A percentile compares a stretch with the other conserved stretches of the same genome.
phyloP scores from a whole-genome alignment of 2,888 invertebrate species.

The Hesperia comma region DNA sequence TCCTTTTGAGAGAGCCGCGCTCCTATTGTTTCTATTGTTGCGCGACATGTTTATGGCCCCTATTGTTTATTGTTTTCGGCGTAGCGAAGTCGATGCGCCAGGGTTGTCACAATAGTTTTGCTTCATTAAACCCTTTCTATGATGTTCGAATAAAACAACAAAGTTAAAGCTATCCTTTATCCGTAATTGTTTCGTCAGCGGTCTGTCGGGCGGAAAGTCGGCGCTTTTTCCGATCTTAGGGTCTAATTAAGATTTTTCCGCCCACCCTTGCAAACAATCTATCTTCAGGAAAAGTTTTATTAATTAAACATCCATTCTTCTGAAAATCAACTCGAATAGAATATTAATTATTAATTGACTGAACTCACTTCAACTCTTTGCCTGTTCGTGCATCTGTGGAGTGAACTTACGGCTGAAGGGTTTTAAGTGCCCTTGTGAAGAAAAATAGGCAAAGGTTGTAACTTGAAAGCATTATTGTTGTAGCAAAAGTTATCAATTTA shows the following conservation, averaged over 20 bases:
- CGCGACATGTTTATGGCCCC: too few relatives aligned
- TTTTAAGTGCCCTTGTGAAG: too few relatives aligned
- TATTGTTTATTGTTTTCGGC: too few relatives aligned
- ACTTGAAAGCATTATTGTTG: too few relatives aligned
- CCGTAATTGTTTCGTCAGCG: constrained; percentile 22
- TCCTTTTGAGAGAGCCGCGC: too few relatives aligned
- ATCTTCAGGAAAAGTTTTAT: constrained; percentile 14
- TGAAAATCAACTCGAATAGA: neutral
- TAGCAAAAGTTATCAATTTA: too few relatives aligned
- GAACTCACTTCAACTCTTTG: neutral
- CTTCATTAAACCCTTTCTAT: constrained; percentile 13
- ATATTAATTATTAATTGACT: neutral
- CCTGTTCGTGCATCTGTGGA: too few relatives aligned
- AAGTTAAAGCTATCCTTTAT: constrained; percentile 2
- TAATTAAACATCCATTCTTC: constrained; percentile 4
- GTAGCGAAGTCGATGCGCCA: too few relatives aligned
- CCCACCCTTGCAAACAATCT: constrained; percentile 22
- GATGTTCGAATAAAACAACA: constrained; percentile 7
- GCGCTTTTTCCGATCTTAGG: constrained; percentile 12
- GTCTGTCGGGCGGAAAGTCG: constrained; percentile 11
- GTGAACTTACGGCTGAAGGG: too few relatives aligned
- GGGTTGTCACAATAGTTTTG: too few relatives aligned
- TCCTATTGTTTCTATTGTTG: too few relatives aligned
- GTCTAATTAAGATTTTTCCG: constrained; percentile 5
- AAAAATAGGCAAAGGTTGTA: too few relatives aligned